These are phyloP conservation scores for Acleris holmiana DNA, from an alignment of 2,888 invertebrate species.

Conservation along the genomic window DNA sequence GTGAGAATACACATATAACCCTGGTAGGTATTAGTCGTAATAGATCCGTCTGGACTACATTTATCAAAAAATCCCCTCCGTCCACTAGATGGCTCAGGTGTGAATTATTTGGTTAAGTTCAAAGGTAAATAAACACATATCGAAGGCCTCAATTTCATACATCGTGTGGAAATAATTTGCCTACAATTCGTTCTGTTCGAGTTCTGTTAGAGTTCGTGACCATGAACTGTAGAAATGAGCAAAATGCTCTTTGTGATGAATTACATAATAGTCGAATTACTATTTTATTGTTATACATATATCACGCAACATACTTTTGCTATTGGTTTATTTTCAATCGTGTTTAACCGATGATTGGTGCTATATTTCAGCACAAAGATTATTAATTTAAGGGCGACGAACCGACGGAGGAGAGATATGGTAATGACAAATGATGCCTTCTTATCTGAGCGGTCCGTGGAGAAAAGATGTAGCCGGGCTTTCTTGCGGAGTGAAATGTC, in stretches of 20 bases:
- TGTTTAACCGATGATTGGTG: slow-evolving; percentile 31
- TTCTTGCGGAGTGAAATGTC: slow-evolving; percentile 64
- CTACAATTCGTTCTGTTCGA: slow-evolving; percentile 19
- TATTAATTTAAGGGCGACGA: slow-evolving; percentile 53
- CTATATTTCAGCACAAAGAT: slow-evolving; percentile 40
- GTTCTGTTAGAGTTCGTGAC: slow-evolving; percentile 37
- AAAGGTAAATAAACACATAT: slow-evolving; percentile 18
- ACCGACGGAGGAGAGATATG: slow-evolving; percentile 56
- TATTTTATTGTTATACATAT: slow-evolving; percentile 52
- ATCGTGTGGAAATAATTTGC: slow-evolving; percentile 29
- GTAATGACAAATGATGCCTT: slow-evolving; percentile 71
- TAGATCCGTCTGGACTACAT: too few relatives aligned
- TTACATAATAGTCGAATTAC: slow-evolving; percentile 51
- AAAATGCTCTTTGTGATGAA: slow-evolving; percentile 48
- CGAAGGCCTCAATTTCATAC: slow-evolving; percentile 19
- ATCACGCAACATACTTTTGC: slow-evolving; percentile 55
- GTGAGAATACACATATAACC: not conserved
- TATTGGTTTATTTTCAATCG: slow-evolving; percentile 6
- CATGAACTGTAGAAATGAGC: slow-evolving; percentile 35
- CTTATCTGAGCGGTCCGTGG: slow-evolving; percentile 62
- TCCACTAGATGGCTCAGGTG: slow-evolving; percentile 1
- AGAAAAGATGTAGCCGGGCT: slow-evolving; percentile 63
- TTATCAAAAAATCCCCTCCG: too few relatives aligned
- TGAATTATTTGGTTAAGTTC: slow-evolving; percentile 26
- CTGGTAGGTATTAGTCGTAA: too few relatives aligned